Conservation (phyloP, 2,113 vertebrate genomes). For the Eudorcas thomsonii region DNA sequence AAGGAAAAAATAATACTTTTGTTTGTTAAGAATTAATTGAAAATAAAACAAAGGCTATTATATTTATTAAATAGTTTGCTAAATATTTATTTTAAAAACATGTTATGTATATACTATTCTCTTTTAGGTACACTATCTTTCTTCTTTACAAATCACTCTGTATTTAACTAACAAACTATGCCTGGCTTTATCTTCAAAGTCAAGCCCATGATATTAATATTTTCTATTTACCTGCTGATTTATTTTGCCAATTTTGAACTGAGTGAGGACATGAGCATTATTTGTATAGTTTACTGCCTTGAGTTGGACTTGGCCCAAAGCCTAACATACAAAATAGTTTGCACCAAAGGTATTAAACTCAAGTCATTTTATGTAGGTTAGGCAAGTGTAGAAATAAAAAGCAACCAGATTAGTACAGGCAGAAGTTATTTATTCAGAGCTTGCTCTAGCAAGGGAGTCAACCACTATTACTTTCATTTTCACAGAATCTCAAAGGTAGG, state of each 20-base stretch:
- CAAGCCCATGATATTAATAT: background rate
- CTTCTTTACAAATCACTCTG: background rate
- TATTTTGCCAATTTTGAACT: background rate
- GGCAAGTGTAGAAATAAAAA: background rate
- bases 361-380: background rate
- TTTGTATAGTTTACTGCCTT: background rate
- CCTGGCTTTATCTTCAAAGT: background rate
- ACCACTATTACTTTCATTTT: background rate
- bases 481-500: background rate
- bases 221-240: background rate
- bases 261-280: background rate
- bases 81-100: background rate
- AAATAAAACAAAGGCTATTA: background rate
- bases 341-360: background rate
- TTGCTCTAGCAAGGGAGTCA: background rate
- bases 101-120: background rate
- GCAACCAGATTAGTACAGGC: background rate
- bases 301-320: background rate
- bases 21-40: background rate
- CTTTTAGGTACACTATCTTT: background rate
- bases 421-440: background rate
- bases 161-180: background rate
- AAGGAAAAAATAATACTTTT: background rate
- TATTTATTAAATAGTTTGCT: background rate
- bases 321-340: background rate